Base-by-base conservation (phyloP, 2,888 invertebrate genomes). In the Harpalus rufipes region DNA sequence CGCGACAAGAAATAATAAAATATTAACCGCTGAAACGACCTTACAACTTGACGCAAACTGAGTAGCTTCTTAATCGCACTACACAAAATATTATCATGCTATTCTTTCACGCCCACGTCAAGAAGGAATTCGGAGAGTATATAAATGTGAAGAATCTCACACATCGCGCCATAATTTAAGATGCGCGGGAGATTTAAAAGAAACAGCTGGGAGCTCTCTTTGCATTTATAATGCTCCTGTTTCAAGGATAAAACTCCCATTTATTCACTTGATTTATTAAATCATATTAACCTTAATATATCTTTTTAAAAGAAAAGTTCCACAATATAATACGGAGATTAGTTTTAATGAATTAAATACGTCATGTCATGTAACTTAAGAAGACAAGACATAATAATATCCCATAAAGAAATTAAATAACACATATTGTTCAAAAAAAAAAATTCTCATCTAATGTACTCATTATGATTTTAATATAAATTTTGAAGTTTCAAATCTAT, bases 1-100 rank as follows among this genome's bases (percentile, higher is more conserved):
- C 39, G 41, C 80, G 80, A 80, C 80, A 61, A 59, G 61, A 61
- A 80, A 80, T 80, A 80, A 80, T 80, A 80, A 80, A 80, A 61
- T 80, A 78, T 78, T 78, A 78, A 78, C 56, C 58, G 78, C n/a
- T 58, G 56, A 32, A 76, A 78, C 78, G 78, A 56, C 78, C 78
- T 58, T 25, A 58, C 56, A 44, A 74, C 41, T 68, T 68, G 68
- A 68, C 68, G 68, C 68, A 39, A 68, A 68, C 39, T 68, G 39
- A 68, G 68, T 68, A 68, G 68, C 63, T 63, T 68, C 32, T 41
- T 68, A 68, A 68, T 68, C 68, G 32, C 39, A 39, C 25, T 32
- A 14, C 32, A 68, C 72, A 74, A 44, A 74, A 74, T 44, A 74
- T 74, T 74, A 74, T 74, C 16, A 41, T 41, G 44, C n/a, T 68